Percentiles rank a stretch among this genome's conserved stretches.
phyloP scores from a whole-genome alignment of 2,888 invertebrate genomes.

The Conus canariensis region DNA sequence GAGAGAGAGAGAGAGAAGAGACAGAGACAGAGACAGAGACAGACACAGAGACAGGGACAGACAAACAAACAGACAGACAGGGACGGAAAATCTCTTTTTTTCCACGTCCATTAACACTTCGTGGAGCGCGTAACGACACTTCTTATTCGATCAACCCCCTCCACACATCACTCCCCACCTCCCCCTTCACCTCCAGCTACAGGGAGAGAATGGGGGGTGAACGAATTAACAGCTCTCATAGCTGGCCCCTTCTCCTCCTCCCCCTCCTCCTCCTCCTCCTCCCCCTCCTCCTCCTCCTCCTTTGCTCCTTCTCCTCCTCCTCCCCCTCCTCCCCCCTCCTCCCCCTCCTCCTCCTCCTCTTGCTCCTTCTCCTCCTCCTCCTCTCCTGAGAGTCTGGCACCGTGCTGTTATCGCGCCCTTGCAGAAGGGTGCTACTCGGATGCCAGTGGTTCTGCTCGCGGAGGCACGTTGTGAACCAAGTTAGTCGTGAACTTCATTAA shows the following conservation, averaged over 20 bases:
- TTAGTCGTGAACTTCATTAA: too few species aligned
- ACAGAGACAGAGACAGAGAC: too few species aligned
- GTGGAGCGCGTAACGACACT: not conserved
- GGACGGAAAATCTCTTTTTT: not conserved
- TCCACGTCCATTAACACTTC: not conserved
- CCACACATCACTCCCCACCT: not conserved
- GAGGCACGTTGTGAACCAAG: too few species aligned
- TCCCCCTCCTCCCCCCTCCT: not conserved
- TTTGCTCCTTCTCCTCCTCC: conserved; percentile 31
- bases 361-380: not conserved
- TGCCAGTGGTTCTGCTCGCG: too few species aligned
- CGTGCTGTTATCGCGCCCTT: too few species aligned
- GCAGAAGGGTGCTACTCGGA: too few species aligned
- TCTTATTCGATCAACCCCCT: conserved; percentile 5
- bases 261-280: conserved; percentile 20
- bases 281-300: conserved; percentile 20
- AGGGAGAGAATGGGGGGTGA: too few species aligned
- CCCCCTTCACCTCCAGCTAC: not conserved
- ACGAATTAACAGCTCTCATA: too few species aligned
- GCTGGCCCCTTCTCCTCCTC: not conserved
- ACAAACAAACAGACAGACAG: too few species aligned
- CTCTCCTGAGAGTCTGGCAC: not conserved
- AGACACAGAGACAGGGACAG: too few species aligned
- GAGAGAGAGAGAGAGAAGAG: too few species aligned
- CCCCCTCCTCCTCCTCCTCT: not conserved